phyloP scores from a whole-genome alignment of 2,797 vertebrate species.

The Acanthurus lineatus region DNA sequence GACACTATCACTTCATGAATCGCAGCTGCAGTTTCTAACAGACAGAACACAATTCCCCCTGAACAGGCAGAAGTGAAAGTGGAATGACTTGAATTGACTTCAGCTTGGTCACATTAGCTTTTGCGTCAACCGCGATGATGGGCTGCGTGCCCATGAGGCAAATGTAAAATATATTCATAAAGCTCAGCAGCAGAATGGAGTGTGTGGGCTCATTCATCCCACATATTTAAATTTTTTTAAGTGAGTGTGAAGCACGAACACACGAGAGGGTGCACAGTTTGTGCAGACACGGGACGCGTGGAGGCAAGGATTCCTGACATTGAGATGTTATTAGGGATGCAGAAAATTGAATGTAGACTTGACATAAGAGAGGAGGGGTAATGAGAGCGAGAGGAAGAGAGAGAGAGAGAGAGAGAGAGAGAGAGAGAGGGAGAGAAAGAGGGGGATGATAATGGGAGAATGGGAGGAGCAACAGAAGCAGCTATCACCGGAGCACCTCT shows the following conservation, averaged over 20 bases:
- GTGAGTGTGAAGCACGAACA: no score
- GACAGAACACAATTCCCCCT: background rate
- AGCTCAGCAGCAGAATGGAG: slow-evolving; percentile 13
- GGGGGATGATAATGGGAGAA: slow-evolving; percentile 48
- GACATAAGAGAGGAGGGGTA: slow-evolving; percentile 44
- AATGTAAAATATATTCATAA: slow-evolving; percentile 8
- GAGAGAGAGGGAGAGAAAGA: slow-evolving; percentile 39
- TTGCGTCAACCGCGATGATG: slow-evolving; percentile 12
- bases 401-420: slow-evolving; percentile 45
- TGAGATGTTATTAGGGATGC: slow-evolving; percentile 46
- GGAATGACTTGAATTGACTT: slow-evolving; percentile 5
- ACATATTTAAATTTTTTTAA: background rate
- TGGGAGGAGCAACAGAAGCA: slow-evolving; percentile 42
- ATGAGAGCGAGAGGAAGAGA: slow-evolving; percentile 40
- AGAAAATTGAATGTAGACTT: slow-evolving; percentile 53
- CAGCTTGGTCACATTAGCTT: slow-evolving; percentile 9
- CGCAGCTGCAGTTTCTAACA: background rate
- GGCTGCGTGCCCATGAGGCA: background rate
- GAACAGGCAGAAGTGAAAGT: slow-evolving; percentile 13
- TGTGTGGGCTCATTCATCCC: slow-evolving; percentile 14
- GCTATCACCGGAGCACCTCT: slow-evolving; percentile 41
- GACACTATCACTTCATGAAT: slow-evolving; percentile 3
- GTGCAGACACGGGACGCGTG: no score
- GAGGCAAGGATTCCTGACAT: slow-evolving; percentile 35
- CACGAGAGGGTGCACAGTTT: no score